Evolutionary conservation across 2,113 vertebrate species (phyloP).

Genomic region (Pteronura brasiliensis): DNA sequence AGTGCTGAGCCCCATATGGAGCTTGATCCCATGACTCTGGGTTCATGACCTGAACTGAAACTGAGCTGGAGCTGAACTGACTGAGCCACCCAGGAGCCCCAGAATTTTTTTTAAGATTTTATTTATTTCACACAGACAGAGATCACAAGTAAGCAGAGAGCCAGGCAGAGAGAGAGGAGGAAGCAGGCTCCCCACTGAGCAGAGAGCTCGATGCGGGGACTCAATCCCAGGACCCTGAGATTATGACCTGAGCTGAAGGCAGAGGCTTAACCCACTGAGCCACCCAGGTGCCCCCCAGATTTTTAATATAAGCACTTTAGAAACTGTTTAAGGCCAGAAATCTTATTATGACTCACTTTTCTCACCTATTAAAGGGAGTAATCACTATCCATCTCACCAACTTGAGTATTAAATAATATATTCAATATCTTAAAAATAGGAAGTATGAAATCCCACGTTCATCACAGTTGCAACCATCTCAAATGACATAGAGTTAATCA

Average conservation of each 20-base stretch:
- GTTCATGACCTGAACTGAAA: not conserved
- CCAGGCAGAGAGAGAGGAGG: too few species aligned
- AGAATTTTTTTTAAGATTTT: not conserved
- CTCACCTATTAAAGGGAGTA: not conserved
- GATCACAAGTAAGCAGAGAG: too few species aligned
- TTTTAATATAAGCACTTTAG: not conserved
- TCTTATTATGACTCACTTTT: not conserved
- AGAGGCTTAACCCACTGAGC: not conserved
- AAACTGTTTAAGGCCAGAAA: not conserved
- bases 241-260: not conserved
- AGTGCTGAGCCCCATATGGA: not conserved
- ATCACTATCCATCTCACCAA: not conserved
- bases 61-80: not conserved
- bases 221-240: not conserved
- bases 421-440: not conserved
- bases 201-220: not conserved
- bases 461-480: not conserved
- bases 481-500: not conserved
- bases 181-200: too few species aligned
- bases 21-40: not conserved
- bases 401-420: not conserved
- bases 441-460: not conserved
- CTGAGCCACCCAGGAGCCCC: not conserved
- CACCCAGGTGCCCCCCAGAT: not conserved
- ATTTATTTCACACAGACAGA: too few species aligned